Conservation (phyloP, 2,888 invertebrate species). For the Phanerotoma sp. region DNA sequence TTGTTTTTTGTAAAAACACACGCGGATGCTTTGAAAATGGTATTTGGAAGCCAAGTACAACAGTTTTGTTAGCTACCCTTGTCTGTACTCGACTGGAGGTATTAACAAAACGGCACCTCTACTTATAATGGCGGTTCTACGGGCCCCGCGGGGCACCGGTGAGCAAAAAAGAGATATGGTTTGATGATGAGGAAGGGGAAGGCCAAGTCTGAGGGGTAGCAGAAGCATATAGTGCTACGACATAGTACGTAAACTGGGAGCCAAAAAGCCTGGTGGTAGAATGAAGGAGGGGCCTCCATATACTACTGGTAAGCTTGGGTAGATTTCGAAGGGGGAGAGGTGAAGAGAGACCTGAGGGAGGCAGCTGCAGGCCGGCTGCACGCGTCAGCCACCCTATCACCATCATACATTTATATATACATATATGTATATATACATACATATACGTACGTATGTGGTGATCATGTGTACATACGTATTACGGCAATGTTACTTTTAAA, state of each 20-base stretch:
- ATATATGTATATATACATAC: neutral
- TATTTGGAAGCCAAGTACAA: no score
- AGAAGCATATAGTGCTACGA: neutral
- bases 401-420: slow-evolving; percentile 29
- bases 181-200: neutral
- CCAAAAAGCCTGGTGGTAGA: slow-evolving; percentile 8
- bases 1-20: slow-evolving; percentile 6
- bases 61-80: slow-evolving; percentile 21
- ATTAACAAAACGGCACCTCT: slow-evolving; percentile 51
- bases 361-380: slow-evolving; percentile 58
- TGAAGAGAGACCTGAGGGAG: slow-evolving; percentile 52
- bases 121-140: slow-evolving; percentile 56
- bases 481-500: slow-evolving; percentile 7
- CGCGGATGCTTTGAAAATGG: slow-evolving; percentile 14
- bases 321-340: slow-evolving; percentile 41
- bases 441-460: slow-evolving; percentile 8
- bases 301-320: no score
- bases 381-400: slow-evolving; percentile 56
- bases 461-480: slow-evolving; percentile 2
- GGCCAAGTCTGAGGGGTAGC: neutral
- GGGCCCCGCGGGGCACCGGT: slow-evolving; percentile 52
- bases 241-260: slow-evolving; percentile 19
- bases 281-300: slow-evolving; percentile 4
- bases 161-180: slow-evolving; percentile 1
- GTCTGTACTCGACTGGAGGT: slow-evolving; percentile 57